phyloP scores from a whole-genome alignment of 2,113 vertebrate species.

The Hypomesus transpacificus region DNA sequence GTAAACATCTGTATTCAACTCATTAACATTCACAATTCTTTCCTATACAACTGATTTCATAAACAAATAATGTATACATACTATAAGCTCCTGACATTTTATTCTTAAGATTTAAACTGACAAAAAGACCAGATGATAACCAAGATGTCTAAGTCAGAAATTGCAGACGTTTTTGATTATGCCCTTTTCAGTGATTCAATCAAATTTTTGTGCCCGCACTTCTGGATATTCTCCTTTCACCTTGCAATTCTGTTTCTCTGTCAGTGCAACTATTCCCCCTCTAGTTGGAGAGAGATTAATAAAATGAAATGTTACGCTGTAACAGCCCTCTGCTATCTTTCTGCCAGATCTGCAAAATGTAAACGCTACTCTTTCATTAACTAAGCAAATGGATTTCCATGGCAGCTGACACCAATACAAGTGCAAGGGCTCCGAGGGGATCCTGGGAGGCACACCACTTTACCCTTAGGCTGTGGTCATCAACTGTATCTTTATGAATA shows the following conservation, averaged over 20 bases:
- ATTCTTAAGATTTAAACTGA: background rate
- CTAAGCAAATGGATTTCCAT: conserved; percentile 53
- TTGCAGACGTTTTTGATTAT: conserved; percentile 2
- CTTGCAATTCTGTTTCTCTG: conserved; percentile 14
- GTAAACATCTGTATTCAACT: background rate
- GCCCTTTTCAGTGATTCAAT: conserved; percentile 23
- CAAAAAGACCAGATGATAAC: background rate
- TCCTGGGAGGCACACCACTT: conserved; percentile 36
- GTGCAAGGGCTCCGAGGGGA: conserved; percentile 33
- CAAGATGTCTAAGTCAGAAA: background rate
- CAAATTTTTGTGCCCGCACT: conserved; percentile 17
- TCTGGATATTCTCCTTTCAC: conserved; percentile 27
- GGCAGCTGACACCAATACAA: conserved; percentile 61
- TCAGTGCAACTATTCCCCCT: conserved; percentile 9
- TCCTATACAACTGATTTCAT: too few species aligned
- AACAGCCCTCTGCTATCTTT: conserved; percentile 38
- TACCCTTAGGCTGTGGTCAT: conserved; percentile 49
- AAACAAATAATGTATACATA: too few species aligned
- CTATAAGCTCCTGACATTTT: background rate
- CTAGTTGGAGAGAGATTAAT: conserved; percentile 38
- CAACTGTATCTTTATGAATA: conserved; percentile 47
- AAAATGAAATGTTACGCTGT: conserved; percentile 34
- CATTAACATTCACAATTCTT: too few species aligned
- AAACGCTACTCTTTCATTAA: conserved; percentile 53
- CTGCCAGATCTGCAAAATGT: conserved; percentile 53